phyloP scores from a whole-genome alignment of 2,888 invertebrate genomes.

The Vannuccia rotundouncinata region DNA sequence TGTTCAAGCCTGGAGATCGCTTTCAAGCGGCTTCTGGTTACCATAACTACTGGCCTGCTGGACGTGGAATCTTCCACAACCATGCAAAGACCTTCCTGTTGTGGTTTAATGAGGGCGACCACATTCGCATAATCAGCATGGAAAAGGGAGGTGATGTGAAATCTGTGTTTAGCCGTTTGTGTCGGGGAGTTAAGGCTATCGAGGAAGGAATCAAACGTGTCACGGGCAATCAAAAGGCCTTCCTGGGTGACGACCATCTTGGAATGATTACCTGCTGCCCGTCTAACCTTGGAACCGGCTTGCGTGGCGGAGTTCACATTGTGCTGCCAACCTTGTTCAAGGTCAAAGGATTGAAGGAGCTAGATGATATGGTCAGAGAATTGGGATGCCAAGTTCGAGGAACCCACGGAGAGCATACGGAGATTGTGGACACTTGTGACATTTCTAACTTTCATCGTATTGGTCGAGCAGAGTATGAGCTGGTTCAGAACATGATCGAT shows the following conservation, averaged over 20 bases:
- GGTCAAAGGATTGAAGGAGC: conserved; percentile 69
- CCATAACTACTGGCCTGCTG: conserved; percentile 85
- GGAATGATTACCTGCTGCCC: conserved; percentile 80
- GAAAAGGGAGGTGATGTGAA: conserved; percentile 59
- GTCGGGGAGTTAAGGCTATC: conserved; percentile 72
- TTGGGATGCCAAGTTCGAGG: conserved; percentile 68
- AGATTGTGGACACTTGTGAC: too few species aligned
- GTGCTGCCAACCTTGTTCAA: conserved; percentile 69
- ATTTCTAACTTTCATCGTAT: too few species aligned
- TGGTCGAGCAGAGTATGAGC: too few species aligned
- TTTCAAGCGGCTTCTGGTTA: conserved; percentile 75
- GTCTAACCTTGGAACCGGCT: conserved; percentile 75
- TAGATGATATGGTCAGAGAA: conserved; percentile 71
- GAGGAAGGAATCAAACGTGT: conserved; percentile 34
- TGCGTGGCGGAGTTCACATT: conserved; percentile 93
- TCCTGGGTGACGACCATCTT: conserved; percentile 68
- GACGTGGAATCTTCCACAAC: conserved; percentile 79
- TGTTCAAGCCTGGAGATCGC: conserved; percentile 88
- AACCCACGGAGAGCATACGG: conserved; percentile 40
- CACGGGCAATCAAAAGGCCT: too few species aligned
- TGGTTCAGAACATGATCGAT: too few species aligned
- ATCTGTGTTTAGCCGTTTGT: conserved; percentile 48
- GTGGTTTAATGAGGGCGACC: conserved; percentile 90
- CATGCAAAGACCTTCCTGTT: conserved; percentile 71
- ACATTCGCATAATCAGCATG: conserved; percentile 72